Evolutionary conservation across 2,797 vertebrate genomes (phyloP).

Genomic region (Mormyrus hasselquistii): DNA sequence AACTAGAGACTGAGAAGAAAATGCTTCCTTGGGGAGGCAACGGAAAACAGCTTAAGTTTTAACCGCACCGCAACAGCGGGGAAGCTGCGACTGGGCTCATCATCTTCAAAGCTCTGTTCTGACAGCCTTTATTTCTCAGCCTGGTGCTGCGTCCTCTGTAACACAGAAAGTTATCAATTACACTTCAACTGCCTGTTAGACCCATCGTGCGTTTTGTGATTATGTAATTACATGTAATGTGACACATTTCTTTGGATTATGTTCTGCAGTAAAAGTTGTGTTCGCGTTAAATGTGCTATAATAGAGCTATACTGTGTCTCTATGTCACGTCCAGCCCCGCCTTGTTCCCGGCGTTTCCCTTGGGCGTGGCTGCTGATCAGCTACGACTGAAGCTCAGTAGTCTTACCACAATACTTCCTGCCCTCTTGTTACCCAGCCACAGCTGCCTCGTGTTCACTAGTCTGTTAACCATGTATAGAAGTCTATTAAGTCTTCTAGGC

Average conservation of each 20-base stretch:
- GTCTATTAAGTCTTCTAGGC: background rate
- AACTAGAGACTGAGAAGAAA: background rate
- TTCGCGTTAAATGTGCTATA: background rate
- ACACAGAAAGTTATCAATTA: background rate
- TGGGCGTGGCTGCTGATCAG: background rate
- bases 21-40: background rate
- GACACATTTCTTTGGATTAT: background rate
- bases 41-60: background rate
- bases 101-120: background rate
- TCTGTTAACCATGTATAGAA: background rate
- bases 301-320: background rate
- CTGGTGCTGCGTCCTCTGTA: background rate
- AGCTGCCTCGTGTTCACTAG: background rate
- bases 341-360: background rate
- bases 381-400: background rate
- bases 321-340: background rate
- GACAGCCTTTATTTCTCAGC: background rate
- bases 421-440: background rate
- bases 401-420: background rate
- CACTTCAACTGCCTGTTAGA: background rate
- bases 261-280: background rate
- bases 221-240: background rate
- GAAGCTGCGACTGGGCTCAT: background rate
- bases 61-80: background rate
- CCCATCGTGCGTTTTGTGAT: background rate